These are phyloP conservation scores for Hipparchia semele DNA, from an alignment of 2,888 invertebrate species.

Conservation along the genomic window DNA sequence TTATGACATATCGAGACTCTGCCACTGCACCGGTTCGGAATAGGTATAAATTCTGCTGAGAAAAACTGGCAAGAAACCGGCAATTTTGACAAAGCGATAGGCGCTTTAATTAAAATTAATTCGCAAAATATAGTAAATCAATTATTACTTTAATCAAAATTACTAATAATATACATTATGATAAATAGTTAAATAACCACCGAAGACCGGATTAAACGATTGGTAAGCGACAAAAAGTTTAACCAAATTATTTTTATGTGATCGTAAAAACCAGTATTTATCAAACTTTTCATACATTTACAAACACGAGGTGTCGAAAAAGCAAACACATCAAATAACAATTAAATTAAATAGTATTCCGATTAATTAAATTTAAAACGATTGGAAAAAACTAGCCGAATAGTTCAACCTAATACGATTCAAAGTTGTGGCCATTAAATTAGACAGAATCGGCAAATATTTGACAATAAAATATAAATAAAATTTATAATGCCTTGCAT, in stretches of 20 bases:
- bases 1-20: too few species aligned
- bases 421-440: conserved; percentile 12
- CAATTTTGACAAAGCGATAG: too few species aligned
- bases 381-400: neutral
- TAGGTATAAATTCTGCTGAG: too few species aligned
- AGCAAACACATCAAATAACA: conserved; percentile 2
- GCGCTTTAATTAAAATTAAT: too few species aligned
- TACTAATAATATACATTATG: too few species aligned
- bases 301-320: conserved; percentile 13
- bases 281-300: neutral
- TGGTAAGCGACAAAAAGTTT: conserved; percentile 15
- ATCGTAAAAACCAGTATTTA: conserved; percentile 22
- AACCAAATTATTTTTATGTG: conserved; percentile 22
- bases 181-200: too few species aligned
- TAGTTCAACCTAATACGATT: conserved; percentile 4
- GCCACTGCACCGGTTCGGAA: too few species aligned
- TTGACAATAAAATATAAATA: conserved; percentile 9
- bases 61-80: too few species aligned
- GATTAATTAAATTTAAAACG: neutral
- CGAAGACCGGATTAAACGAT: conserved; percentile 1
- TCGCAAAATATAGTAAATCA: too few species aligned
- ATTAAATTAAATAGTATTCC: conserved; percentile 13
- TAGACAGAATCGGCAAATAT: conserved; percentile 18
- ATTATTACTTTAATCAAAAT: too few species aligned
- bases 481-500: conserved; percentile 9